Percentiles rank a stretch among this genome's conserved stretches.
These are phyloP conservation scores for Aleiodes leptofemur DNA, from an alignment of 2,888 invertebrate species.

Conservation along the genomic window DNA sequence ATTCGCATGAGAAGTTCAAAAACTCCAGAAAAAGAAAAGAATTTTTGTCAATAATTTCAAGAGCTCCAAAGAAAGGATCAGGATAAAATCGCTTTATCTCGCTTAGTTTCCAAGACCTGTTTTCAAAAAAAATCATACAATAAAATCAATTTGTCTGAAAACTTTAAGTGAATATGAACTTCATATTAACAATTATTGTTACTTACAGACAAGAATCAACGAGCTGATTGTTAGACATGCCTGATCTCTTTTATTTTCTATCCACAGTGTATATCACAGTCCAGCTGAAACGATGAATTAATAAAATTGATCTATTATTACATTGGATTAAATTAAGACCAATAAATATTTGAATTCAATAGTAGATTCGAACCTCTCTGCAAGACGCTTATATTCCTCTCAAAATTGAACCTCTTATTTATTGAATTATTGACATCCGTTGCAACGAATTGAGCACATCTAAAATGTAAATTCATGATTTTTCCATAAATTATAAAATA, in stretches of 20 bases:
- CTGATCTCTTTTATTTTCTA: conserved; percentile 55
- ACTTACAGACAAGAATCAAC: conserved; percentile 82
- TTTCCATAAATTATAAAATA: conserved; percentile 9
- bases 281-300: conserved; percentile 47
- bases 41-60: too few species aligned
- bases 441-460: conserved; percentile 41
- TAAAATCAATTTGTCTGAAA: too few species aligned
- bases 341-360: conserved; percentile 23
- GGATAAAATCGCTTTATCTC: too few species aligned
- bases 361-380: background rate
- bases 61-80: too few species aligned
- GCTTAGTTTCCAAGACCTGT: too few species aligned
- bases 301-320: conserved; percentile 12
- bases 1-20: too few species aligned
- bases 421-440: conserved; percentile 36
- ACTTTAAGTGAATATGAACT: too few species aligned
- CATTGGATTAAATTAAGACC: conserved; percentile 1
- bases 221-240: conserved; percentile 81
- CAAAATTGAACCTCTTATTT: conserved; percentile 29
- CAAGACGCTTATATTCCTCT: background rate
- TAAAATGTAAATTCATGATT: conserved; percentile 32
- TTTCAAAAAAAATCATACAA: too few species aligned
- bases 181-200: conserved; percentile 55
- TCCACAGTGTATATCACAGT: conserved; percentile 51
- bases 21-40: too few species aligned